These are phyloP conservation scores for Montipora capitata DNA, from an alignment of 92 coral and sea anemone genomes.

Conservation along the genomic window DNA sequence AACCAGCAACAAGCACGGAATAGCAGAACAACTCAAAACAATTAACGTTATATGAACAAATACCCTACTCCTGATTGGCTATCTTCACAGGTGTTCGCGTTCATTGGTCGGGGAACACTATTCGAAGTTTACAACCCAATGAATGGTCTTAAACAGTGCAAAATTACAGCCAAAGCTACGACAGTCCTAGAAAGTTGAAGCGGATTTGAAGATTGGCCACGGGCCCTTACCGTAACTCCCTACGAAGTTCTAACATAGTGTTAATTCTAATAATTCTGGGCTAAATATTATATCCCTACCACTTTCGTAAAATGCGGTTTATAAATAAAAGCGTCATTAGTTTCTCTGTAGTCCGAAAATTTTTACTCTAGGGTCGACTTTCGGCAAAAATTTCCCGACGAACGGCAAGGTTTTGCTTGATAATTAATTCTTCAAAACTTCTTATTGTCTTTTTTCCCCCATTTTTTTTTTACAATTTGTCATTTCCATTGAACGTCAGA, in stretches of 20 bases:
- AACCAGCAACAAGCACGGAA: not conserved
- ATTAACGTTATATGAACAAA: conserved; percentile 2
- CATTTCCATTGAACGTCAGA: not conserved
- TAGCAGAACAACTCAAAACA: not conserved
- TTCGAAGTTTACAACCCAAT: not conserved
- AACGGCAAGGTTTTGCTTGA: not conserved
- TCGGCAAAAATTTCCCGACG: not conserved
- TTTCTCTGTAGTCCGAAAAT: conserved; percentile 41
- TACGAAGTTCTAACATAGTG: conserved; percentile 88
- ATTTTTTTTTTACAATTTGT: not conserved
- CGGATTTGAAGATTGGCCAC: conserved; percentile 65
- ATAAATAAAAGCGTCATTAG: conserved; percentile 52
- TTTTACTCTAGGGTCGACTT: conserved; percentile 31
- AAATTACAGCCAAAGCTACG: not conserved
- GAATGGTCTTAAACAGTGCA: not conserved
- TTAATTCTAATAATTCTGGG: conserved; percentile 33
- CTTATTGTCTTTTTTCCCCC: too few relatives aligned
- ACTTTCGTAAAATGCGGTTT: conserved; percentile 38
- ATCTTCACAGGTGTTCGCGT: not conserved
- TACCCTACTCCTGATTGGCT: not conserved
- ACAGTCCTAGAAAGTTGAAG: not conserved
- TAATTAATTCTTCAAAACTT: too few relatives aligned
- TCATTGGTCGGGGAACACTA: not conserved
- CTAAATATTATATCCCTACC: conserved; percentile 59
- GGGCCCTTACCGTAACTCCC: conserved; percentile 92